Conservation (phyloP, 64 coral and sea anemone species). For the Stylophora pistillata region DNA sequence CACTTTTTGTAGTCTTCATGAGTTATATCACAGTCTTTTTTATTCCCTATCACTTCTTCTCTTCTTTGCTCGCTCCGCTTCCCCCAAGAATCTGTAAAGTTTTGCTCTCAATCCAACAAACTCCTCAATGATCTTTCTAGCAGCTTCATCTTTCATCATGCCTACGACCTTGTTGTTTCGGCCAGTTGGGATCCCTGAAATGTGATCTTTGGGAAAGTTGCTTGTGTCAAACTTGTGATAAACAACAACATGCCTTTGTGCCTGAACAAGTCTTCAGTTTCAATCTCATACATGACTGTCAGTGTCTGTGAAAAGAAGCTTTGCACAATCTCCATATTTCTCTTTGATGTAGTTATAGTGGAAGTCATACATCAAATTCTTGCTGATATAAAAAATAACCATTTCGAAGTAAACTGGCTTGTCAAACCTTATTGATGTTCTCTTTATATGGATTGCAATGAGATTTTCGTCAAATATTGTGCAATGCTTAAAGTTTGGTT, state of each 20-base stretch:
- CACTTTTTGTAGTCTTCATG: neutral
- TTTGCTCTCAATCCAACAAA: conserved; percentile 21
- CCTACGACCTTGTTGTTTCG: neutral
- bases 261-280: neutral
- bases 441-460: no score
- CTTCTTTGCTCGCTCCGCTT: no score
- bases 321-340: neutral
- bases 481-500: conserved; percentile 7
- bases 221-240: neutral
- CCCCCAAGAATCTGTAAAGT: neutral
- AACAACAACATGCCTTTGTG: neutral
- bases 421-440: no score
- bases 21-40: neutral
- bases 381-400: neutral
- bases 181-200: neutral
- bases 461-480: conserved; percentile 19
- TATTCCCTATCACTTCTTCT: neutral
- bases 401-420: no score
- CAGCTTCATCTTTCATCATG: conserved; percentile 17
- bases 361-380: neutral
- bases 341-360: neutral
- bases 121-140: neutral
- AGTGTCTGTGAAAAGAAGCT: neutral
- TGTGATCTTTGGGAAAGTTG: neutral
- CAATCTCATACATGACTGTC: neutral